These are phyloP conservation scores for Gonioctena quinquepunctata DNA, from an alignment of 1,140 invertebrate genomes.

Conservation along the genomic window DNA sequence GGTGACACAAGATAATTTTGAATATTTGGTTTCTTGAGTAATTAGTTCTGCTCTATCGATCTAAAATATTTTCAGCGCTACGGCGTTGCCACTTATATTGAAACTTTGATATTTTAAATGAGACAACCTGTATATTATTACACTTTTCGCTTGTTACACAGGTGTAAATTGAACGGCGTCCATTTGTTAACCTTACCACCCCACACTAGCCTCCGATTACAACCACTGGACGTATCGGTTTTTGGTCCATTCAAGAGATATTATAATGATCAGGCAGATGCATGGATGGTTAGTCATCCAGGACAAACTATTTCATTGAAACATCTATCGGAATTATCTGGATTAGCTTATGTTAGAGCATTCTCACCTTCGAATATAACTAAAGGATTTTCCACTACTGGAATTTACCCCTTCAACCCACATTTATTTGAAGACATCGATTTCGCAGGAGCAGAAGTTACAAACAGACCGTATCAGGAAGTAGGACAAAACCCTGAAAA, in stretches of 20 bases:
- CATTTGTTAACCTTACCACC: neutral
- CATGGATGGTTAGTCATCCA: slow-evolving; percentile 13
- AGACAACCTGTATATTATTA: too few species aligned
- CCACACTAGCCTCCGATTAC: slow-evolving; percentile 24
- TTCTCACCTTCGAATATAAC: slow-evolving; percentile 27
- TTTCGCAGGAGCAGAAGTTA: slow-evolving; percentile 19
- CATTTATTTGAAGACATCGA: slow-evolving; percentile 24
- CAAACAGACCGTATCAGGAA: too few species aligned
- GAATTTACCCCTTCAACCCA: slow-evolving; percentile 22
- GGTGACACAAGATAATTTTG: too few species aligned
- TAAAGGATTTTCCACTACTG: slow-evolving; percentile 21
- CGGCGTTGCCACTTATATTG: too few species aligned
- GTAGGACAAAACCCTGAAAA: too few species aligned
- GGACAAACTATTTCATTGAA: slow-evolving; percentile 20
- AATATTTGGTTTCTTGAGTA: too few species aligned
- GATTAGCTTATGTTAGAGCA: slow-evolving; percentile 23
- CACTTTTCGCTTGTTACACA: too few species aligned
- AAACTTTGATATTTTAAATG: too few species aligned
- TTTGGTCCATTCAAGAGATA: slow-evolving; percentile 26
- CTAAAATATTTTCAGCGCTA: too few species aligned
- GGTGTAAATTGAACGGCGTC: too few species aligned
- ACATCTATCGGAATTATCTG: slow-evolving; percentile 14
- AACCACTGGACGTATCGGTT: slow-evolving; percentile 32
- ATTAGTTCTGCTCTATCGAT: too few species aligned
- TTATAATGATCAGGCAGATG: slow-evolving; percentile 5